Percentiles rank a stretch among this genome's conserved stretches.
Conservation (phyloP, 2,797 vertebrate species). For the Natrix natrix region DNA sequence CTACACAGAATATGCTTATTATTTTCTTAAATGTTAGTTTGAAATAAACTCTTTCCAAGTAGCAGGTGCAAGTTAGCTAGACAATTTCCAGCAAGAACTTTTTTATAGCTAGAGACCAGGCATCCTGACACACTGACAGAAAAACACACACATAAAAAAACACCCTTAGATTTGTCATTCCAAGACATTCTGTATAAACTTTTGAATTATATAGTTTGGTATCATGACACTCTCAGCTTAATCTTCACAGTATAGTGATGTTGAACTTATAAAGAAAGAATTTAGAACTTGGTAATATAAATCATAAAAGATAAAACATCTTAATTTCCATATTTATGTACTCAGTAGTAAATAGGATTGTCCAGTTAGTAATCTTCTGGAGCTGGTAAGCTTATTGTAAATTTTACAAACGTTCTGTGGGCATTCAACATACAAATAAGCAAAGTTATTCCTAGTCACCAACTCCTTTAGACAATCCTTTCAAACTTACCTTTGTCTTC, state of each 20-base stretch:
- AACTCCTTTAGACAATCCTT: background rate
- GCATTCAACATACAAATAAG: background rate
- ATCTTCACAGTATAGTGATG: background rate
- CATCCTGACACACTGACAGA: background rate
- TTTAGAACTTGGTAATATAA: background rate
- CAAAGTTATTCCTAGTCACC: background rate
- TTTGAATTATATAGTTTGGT: background rate
- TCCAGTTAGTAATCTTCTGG: background rate
- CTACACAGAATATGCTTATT: constrained; percentile 5
- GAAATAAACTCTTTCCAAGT: constrained; percentile 5
- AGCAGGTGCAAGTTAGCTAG: background rate
- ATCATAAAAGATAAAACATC: background rate
- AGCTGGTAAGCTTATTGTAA: background rate
- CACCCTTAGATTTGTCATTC: background rate
- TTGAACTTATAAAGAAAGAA: background rate
- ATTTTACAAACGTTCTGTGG: background rate
- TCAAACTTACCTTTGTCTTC: background rate
- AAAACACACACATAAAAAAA: background rate
- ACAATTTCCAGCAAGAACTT: background rate
- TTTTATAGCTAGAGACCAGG: background rate
- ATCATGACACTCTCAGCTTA: background rate
- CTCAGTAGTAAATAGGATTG: background rate
- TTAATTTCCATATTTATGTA: background rate
- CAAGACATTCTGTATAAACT: background rate
- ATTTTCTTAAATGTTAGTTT: constrained; percentile 16